phyloP scores from a whole-genome alignment of 1,140 invertebrate genomes.

The Theocolax elegans region DNA sequence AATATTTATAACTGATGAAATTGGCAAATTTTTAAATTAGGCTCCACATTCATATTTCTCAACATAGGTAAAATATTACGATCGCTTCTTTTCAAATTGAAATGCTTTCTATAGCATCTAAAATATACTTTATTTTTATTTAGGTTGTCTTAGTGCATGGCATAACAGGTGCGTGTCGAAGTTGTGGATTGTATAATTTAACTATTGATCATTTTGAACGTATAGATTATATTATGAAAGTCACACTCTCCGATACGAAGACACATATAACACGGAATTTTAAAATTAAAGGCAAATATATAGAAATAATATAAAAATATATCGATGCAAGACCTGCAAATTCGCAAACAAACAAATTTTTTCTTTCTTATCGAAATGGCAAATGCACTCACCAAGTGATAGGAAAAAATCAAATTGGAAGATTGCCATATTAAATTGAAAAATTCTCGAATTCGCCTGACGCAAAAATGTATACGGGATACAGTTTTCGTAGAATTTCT shows the following conservation, averaged over 20 bases:
- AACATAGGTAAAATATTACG: too few species aligned
- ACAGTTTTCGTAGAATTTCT: background rate
- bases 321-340: background rate
- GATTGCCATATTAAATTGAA: conserved; percentile 12
- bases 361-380: conserved; percentile 15
- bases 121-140: too few species aligned
- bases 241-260: too few species aligned
- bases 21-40: too few species aligned
- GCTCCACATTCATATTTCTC: too few species aligned
- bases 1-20: too few species aligned
- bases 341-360: background rate
- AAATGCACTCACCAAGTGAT: conserved; percentile 8
- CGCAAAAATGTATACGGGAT: conserved; percentile 12
- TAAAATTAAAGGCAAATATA: background rate
- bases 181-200: conserved; percentile 5
- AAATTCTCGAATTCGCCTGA: background rate
- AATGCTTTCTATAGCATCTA: too few species aligned
- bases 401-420: conserved; percentile 16
- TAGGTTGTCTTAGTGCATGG: too few species aligned
- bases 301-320: conserved; percentile 1
- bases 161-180: too few species aligned
- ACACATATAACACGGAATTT: background rate
- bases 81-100: too few species aligned
- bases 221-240: too few species aligned
- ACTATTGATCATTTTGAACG: conserved; percentile 1